Evolutionary conservation across 2,113 vertebrate species (phyloP), one percentile per base, ranked within the genome.

Genomic region (Hylia prasina): DNA sequence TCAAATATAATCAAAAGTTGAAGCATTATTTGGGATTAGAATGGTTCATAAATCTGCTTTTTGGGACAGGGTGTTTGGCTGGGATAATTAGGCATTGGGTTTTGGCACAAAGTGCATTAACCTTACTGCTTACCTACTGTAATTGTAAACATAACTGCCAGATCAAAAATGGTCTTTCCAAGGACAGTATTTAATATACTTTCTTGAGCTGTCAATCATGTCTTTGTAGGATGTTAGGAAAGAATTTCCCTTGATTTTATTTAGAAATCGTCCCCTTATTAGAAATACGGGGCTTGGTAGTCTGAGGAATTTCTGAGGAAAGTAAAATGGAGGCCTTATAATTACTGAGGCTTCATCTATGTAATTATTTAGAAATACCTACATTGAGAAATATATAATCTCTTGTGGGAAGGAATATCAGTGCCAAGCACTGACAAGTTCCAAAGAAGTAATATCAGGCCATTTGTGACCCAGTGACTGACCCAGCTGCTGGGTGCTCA

Each of bases 231-330:
- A 71, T 28, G 18, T 8, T 23, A 82, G 54, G 27, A 33, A 64
- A 82, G 21, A 19, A 53, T 63, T 63, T 75, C 18, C 28, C 44
- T 42, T 73, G 20, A 58, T 58, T 39, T 78, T 20, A n/a, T 60
- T 8, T 54, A 56, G 66, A 44, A 73, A 45, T 80, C 24, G 23
- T 45, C 44, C 45, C 42, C 25, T 73, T 27, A 11, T 37, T 54
- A 35, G 44, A 57, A 65, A 69, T 50, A 37, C 0, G 0, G 21
- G 37, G 5, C 9, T 83, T 75, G 39, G 13, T 60, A 80, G 30
- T 47, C n/a, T 15, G 18, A 54, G 40, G 40, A 47, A 44, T 64
- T 86, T 57, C 65, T 53, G 24, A 40, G 22, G 42, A 72, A 60
- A 77, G 9, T 63, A 35, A 61, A 92, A 70, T 6, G 11, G 56